These are phyloP conservation scores for Chelon auratus DNA, from an alignment of 2,797 vertebrate species.

Conservation along the genomic window DNA sequence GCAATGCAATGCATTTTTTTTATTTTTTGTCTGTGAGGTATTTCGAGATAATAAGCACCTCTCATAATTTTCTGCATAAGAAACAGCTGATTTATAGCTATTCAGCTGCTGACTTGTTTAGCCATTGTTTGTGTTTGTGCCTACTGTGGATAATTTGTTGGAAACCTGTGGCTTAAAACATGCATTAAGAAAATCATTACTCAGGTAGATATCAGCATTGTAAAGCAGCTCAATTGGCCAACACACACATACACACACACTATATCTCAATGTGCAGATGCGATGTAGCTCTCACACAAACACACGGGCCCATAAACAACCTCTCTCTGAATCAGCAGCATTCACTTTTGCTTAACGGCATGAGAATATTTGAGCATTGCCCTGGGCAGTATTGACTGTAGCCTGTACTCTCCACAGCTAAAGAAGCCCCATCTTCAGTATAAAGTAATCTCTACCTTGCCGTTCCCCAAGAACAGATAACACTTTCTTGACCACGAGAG, in stretches of 20 bases:
- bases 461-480: constrained; percentile 19
- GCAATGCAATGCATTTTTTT: neutral
- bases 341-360: constrained; percentile 43
- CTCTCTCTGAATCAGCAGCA: constrained; percentile 56
- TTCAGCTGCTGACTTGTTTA: constrained; percentile 57
- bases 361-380: constrained; percentile 42
- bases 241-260: constrained; percentile 16
- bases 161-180: constrained; percentile 55
- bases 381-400: constrained; percentile 28
- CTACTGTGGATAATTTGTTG: constrained; percentile 48
- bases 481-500: neutral
- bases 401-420: constrained; percentile 8
- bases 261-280: constrained; percentile 22
- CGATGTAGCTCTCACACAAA: constrained; percentile 9
- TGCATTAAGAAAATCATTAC: constrained; percentile 65
- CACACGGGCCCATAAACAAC: neutral
- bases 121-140: constrained; percentile 47
- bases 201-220: constrained; percentile 62
- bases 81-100: constrained; percentile 49
- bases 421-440: constrained; percentile 17
- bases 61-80: constrained; percentile 7
- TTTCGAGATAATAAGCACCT: constrained; percentile 26
- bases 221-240: constrained; percentile 31
- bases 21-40: neutral
- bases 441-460: constrained; percentile 11